Evolutionary conservation across 1,140 invertebrate genomes (phyloP).

Genomic region (Xylocopa sonorina): DNA sequence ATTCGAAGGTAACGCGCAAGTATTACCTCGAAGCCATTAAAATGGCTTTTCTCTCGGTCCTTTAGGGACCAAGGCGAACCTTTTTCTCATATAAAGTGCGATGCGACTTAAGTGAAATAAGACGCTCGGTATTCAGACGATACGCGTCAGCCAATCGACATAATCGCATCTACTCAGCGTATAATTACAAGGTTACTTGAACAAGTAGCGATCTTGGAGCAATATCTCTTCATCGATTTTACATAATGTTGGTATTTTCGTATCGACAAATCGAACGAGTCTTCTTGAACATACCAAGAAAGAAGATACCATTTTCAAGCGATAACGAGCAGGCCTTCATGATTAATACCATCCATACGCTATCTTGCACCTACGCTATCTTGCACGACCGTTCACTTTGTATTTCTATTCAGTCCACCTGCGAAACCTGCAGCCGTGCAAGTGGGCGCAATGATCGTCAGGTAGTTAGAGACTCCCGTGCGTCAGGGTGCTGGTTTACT

Average conservation of each 20-base stretch:
- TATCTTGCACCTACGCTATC: background rate
- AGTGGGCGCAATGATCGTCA: background rate
- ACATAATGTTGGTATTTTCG: background rate
- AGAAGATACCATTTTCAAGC: background rate
- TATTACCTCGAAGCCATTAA: no score
- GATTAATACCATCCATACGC: background rate
- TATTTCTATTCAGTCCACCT: conserved; percentile 25
- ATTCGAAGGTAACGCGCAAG: no score
- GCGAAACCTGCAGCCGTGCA: conserved; percentile 11
- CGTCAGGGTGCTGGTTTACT: background rate
- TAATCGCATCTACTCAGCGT: no score
- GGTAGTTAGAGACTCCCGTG: background rate
- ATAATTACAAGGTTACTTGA: background rate
- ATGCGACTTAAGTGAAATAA: no score
- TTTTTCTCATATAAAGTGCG: no score
- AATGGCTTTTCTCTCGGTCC: no score
- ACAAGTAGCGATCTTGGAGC: background rate
- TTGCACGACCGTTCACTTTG: conserved; percentile 3
- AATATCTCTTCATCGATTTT: background rate
- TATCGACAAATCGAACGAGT: background rate
- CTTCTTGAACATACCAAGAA: background rate
- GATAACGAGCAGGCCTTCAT: background rate
- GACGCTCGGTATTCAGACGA: no score
- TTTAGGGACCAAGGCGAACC: no score
- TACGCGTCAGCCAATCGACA: no score